Evolutionary conservation across 2,888 invertebrate genomes (phyloP).

Genomic region (Metellina segmentata): DNA sequence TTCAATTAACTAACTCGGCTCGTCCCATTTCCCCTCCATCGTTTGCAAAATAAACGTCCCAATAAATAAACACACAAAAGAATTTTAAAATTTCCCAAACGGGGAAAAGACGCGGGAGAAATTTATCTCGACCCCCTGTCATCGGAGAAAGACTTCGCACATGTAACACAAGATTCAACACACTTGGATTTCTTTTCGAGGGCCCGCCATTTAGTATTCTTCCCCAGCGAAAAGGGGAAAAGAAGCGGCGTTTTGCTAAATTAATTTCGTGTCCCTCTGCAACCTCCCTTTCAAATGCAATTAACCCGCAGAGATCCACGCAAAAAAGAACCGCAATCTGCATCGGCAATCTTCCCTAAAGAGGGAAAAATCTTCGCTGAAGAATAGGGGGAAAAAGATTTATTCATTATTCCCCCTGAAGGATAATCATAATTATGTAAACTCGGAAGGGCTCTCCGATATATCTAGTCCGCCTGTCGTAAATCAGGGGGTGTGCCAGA

Average conservation of each 20-base stretch:
- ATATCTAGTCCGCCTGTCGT: constrained; percentile 23
- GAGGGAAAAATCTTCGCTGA: constrained; percentile 2
- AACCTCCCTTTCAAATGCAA: constrained; percentile 38
- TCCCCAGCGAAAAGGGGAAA: neutral
- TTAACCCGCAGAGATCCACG: constrained; percentile 4
- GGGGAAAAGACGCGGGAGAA: neutral
- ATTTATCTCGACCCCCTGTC: neutral
- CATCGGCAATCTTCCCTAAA: constrained; percentile 27
- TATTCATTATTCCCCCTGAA: constrained; percentile 54
- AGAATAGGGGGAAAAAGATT: constrained; percentile 35
- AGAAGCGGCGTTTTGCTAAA: constrained; percentile 51
- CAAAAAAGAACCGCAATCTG: constrained; percentile 14
- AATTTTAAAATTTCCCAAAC: neutral
- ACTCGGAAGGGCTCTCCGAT: constrained; percentile 32
- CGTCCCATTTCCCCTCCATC: neutral
- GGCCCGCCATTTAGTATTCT: constrained; percentile 7
- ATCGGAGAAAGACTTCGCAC: neutral
- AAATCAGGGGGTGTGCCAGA: constrained; percentile 44
- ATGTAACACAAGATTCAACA: neutral
- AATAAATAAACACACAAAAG: neutral
- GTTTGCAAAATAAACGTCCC: no score
- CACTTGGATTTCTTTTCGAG: neutral
- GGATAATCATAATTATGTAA: constrained; percentile 71
- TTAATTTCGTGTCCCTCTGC: constrained; percentile 60
- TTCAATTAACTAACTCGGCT: neutral